Evolutionary conservation across 2,797 vertebrate genomes (phyloP), one percentile per base, ranked within the genome.

Genomic region (Oryzias sinensis): DNA sequence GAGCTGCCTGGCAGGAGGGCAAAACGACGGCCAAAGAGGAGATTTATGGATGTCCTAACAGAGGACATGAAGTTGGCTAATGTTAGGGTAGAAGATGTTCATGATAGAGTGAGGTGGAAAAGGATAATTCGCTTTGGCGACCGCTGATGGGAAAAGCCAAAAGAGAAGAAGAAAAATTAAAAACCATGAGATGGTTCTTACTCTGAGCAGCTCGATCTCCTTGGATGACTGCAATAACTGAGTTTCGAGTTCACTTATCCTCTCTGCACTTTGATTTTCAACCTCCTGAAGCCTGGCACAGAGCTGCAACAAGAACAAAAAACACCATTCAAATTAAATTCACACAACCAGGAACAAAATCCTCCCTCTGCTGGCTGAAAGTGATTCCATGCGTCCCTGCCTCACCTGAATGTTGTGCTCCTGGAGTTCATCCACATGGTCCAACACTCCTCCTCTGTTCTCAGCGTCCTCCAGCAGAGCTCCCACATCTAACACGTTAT

Each of bases 401-500:
- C 72, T 43, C 15, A 90, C 89, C 94, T 94, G 85, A 29, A 50
- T 7, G 63, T 96, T 90, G 70, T 92, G 89, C 7, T 93, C 92
- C 81, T 96, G 92, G 62, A 98, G 87, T 17, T 95, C 93, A 14
- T 97, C 93, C 83, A 95, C 86, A 24, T 96, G 94, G 27, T 97
- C 95, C 87, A 96, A 71, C 56, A 94, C 91, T 0, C 93, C 92
- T 0, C 93, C 93, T 88, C 95, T 94, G 77, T 89, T 95, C 85
- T 99, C 97, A 0, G 94, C 93, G 16, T 99, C 97, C 83, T 99
- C 97, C 87, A 99, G 86, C 82, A 98, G 90, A 1, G 93, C 88
- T 0, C 96, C 95, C 16, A 99, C 96, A 0, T 98, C 97, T 0
- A 98, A 93, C 51, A 99, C 91, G 0, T 99, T 99, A 87, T 99